Conservation (phyloP, 2,797 vertebrate species). For the Eidolon dupreanum region DNA sequence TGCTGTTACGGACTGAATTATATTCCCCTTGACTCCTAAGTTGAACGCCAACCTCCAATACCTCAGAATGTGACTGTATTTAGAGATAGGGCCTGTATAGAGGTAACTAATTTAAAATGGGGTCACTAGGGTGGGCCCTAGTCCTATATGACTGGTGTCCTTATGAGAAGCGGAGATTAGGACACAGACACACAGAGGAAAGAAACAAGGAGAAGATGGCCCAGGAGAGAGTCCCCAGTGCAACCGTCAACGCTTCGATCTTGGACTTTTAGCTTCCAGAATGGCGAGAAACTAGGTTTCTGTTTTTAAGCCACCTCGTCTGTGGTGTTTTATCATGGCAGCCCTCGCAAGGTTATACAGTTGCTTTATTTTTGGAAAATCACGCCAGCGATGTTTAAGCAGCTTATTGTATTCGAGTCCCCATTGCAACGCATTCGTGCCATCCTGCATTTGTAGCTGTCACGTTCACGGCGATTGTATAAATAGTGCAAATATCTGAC, state of each 20-base stretch:
- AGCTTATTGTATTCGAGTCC: background rate
- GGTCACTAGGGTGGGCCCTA: background rate
- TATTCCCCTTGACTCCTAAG: too few relatives aligned
- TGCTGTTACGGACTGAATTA: background rate
- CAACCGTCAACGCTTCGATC: rapidly evolving
- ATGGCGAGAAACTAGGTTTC: background rate
- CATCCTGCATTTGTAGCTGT: background rate
- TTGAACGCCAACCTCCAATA: background rate
- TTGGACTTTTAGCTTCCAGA: background rate
- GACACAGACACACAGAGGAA: background rate
- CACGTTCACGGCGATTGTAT: background rate
- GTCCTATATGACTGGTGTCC: background rate
- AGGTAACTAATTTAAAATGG: background rate
- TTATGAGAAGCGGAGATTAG: background rate
- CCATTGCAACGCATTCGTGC: rapidly evolving
- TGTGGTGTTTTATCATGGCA: background rate
- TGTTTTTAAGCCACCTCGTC: background rate
- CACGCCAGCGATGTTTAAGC: background rate
- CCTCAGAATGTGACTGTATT: background rate
- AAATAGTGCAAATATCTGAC: background rate
- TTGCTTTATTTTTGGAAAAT: background rate
- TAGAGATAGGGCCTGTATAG: background rate
- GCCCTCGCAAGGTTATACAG: background rate
- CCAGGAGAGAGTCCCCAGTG: background rate
- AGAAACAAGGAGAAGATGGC: too few relatives aligned